phyloP scores from a whole-genome alignment of 2,888 invertebrate genomes.

The Aphelenchoides bicaudatus region DNA sequence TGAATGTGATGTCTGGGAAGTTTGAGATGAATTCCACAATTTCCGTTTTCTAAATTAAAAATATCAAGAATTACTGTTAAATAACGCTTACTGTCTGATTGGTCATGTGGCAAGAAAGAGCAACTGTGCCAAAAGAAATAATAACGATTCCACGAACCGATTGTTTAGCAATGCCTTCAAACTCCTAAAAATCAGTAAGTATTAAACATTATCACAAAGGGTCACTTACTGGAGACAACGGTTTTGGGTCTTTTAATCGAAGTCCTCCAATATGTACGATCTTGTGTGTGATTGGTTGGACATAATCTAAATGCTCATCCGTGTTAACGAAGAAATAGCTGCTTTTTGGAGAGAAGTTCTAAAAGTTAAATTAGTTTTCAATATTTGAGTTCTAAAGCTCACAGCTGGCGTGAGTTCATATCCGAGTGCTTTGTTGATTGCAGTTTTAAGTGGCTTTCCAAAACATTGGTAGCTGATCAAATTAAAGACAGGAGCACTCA shows the following conservation, averaged over 20 bases:
- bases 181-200: slow-evolving; percentile 9
- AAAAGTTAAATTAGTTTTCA: neutral
- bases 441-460: neutral
- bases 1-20: slow-evolving; percentile 44
- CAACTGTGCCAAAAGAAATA: slow-evolving; percentile 29
- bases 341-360: slow-evolving; percentile 1
- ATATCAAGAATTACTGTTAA: too few species aligned
- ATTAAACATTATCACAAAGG: neutral
- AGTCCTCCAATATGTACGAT: slow-evolving; percentile 20
- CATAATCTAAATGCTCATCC: slow-evolving; percentile 20
- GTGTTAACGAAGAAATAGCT: slow-evolving; percentile 18
- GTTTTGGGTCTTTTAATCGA: neutral
- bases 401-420: too few species aligned
- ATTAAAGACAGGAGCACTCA: neutral
- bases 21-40: slow-evolving; percentile 23
- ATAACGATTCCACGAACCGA: slow-evolving; percentile 24
- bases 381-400: too few species aligned
- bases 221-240: neutral
- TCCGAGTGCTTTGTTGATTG: neutral
- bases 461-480: neutral
- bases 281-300: slow-evolving; percentile 13
- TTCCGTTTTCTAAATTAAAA: slow-evolving; percentile 20
- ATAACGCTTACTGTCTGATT: too few species aligned
- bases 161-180: slow-evolving; percentile 12
- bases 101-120: slow-evolving; percentile 17